Percentiles rank a stretch among this genome's conserved stretches.
Evolutionary conservation across 92 coral and sea anemone species (phyloP).

Genomic region (Isaurus tuberculatus): DNA sequence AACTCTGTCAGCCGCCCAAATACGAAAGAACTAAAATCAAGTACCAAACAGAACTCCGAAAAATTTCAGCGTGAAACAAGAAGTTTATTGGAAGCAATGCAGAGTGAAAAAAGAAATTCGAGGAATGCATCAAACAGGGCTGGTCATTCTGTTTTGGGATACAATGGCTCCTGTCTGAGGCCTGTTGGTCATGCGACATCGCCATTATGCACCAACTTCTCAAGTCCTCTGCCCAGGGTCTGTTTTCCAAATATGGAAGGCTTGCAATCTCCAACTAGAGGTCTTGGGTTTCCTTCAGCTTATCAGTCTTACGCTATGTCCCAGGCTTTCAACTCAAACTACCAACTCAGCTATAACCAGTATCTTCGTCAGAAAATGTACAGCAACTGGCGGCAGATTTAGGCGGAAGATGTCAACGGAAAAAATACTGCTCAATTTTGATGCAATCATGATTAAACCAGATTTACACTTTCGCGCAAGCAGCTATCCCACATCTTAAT

Average conservation of each 20-base stretch:
- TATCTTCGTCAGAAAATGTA: neutral
- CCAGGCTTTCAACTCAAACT: neutral
- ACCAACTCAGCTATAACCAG: slow-evolving; percentile 9
- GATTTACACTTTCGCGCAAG: too few species aligned
- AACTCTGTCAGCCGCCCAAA: neutral
- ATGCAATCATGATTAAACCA: too few species aligned
- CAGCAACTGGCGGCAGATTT: neutral
- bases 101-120: neutral
- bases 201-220: neutral
- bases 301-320: neutral
- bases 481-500: too few species aligned
- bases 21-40: neutral
- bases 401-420: neutral
- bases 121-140: neutral
- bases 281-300: neutral
- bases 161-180: neutral
- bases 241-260: slow-evolving; percentile 23
- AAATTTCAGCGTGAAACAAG: slow-evolving; percentile 44
- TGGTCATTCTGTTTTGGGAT: neutral
- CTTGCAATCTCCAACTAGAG: neutral
- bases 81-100: slow-evolving; percentile 44
- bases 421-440: too few species aligned
- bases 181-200: slow-evolving; percentile 5
- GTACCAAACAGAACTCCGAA: slow-evolving; percentile 4
- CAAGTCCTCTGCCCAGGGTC: neutral